Conservation (phyloP, 2,113 vertebrate genomes). For the Myanophis thanlyinensis region DNA sequence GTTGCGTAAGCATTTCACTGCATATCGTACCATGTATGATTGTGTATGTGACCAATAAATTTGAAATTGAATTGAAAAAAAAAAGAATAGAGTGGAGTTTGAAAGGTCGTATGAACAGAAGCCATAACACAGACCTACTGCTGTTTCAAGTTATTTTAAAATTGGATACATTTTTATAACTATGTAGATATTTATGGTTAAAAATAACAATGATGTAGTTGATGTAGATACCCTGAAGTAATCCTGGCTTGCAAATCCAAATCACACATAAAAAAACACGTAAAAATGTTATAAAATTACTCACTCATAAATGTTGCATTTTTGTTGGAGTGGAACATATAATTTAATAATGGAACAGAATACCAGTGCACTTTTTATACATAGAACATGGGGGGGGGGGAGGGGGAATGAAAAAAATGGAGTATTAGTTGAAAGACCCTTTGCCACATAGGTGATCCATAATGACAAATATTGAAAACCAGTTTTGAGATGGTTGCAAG, state of each 20-base stretch:
- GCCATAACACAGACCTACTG: not conserved
- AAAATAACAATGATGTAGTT: not conserved
- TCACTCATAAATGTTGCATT: not conserved
- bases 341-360: not conserved
- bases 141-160: not conserved
- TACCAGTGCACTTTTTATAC: not conserved
- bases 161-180: not conserved
- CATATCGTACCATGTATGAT: too few species aligned
- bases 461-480: not conserved
- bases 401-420: not conserved
- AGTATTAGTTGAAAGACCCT: not conserved
- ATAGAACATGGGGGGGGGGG: not conserved
- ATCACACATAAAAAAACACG: not conserved
- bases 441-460: not conserved
- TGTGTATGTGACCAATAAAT: too few species aligned
- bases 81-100: not conserved
- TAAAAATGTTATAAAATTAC: not conserved
- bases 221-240: not conserved
- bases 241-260: not conserved
- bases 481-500: not conserved
- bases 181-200: not conserved
- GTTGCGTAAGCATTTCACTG: too few species aligned
- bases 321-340: not conserved
- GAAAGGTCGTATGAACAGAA: not conserved
- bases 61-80: too few species aligned